A percentile compares a stretch with the other conserved stretches of the same genome.
Conservation (phyloP, 64 coral and sea anemone genomes). For the Astreopora myriophthalma region DNA sequence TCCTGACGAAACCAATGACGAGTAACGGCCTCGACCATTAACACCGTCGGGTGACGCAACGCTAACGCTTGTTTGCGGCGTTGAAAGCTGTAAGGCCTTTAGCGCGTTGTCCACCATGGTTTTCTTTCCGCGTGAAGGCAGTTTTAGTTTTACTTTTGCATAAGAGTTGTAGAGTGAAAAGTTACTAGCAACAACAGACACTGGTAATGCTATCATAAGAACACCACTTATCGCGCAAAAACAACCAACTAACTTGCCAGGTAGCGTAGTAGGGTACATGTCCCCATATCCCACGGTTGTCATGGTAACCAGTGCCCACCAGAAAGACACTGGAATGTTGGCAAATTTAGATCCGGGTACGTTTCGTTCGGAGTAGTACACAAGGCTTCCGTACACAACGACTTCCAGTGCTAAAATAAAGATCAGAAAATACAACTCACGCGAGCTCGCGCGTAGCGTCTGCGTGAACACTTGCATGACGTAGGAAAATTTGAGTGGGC, state of each 20-base stretch:
- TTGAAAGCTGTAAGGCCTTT: slow-evolving; percentile 83
- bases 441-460: slow-evolving; percentile 89
- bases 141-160: slow-evolving; percentile 90
- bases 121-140: slow-evolving; percentile 77
- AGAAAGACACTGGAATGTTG: slow-evolving; percentile 90
- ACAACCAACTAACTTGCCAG: slow-evolving; percentile 82
- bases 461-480: slow-evolving; percentile 98
- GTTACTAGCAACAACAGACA: slow-evolving; percentile 95
- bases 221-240: slow-evolving; percentile 87
- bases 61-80: slow-evolving; percentile 82
- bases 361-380: slow-evolving; percentile 88
- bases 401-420: slow-evolving; percentile 90
- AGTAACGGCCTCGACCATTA: slow-evolving; percentile 26
- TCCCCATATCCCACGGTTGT: slow-evolving; percentile 98
- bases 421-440: slow-evolving; percentile 92
- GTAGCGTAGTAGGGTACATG: slow-evolving; percentile 78
- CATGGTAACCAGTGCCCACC: slow-evolving; percentile 99
- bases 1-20: slow-evolving; percentile 12
- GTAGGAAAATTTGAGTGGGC: slow-evolving; percentile 90
- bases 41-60: slow-evolving; percentile 50
- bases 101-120: slow-evolving; percentile 83
- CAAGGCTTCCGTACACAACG: slow-evolving; percentile 82
- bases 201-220: slow-evolving; percentile 90
- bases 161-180: slow-evolving; percentile 94
- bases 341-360: slow-evolving; percentile 57